phyloP scores from a whole-genome alignment of 2,113 vertebrate genomes.

The Tor tambroides region DNA sequence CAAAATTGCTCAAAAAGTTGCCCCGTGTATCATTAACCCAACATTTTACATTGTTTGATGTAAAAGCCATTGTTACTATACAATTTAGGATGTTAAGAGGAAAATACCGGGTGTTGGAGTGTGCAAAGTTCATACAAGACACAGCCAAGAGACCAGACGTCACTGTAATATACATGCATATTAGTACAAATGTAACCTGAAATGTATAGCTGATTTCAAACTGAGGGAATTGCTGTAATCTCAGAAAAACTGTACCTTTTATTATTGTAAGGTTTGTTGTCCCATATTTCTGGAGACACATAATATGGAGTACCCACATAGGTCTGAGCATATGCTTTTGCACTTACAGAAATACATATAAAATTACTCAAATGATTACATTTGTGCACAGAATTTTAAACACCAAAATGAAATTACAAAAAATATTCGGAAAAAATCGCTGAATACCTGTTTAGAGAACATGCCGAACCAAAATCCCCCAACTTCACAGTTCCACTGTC shows the following conservation, averaged over 20 bases:
- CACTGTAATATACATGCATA: conserved; percentile 76
- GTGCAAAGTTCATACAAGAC: conserved; percentile 93
- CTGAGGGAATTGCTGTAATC: neutral
- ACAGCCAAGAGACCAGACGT: conserved; percentile 96
- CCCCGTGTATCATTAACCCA: no score
- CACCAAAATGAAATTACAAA: neutral
- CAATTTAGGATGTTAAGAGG: neutral
- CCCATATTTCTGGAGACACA: conserved; percentile 95
- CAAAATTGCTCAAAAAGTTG: no score
- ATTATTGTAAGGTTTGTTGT: conserved; percentile 92
- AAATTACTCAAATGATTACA: conserved; percentile 18
- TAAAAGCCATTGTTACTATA: neutral
- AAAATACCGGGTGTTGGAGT: conserved; percentile 85
- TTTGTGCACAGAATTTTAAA: neutral
- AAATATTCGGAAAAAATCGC: neutral
- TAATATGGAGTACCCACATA: conserved; percentile 96
- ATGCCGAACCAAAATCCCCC: conserved; percentile 93
- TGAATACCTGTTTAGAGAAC: conserved; percentile 85
- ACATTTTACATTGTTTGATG: neutral
- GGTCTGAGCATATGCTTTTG: conserved; percentile 80
- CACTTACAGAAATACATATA: conserved; percentile 72
- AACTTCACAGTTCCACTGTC: conserved; percentile 84
- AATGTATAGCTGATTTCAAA: neutral
- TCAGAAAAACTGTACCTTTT: conserved; percentile 81
- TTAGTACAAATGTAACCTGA: neutral